Conservation (phyloP, 2,888 invertebrate species). For the Neoitamus cyanurus region DNA sequence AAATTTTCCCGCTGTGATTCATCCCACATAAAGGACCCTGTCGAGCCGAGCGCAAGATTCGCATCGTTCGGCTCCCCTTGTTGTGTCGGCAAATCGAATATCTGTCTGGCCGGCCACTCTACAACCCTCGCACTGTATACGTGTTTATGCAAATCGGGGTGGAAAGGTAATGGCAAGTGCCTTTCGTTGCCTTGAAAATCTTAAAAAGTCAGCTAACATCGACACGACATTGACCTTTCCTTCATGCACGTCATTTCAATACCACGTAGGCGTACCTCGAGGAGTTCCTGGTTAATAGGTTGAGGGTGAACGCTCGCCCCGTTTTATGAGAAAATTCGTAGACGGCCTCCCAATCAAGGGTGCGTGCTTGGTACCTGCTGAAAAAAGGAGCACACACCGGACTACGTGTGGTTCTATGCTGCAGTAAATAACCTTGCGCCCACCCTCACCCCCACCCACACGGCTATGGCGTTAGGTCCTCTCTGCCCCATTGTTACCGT, state of each 20-base stretch:
- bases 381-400: not conserved
- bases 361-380: conserved; percentile 22
- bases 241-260: conserved; percentile 47
- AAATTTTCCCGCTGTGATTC: not conserved
- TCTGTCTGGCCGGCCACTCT: conserved; percentile 25
- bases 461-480: too few species aligned
- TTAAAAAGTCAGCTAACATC: conserved; percentile 34
- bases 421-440: conserved; percentile 26
- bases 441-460: not conserved
- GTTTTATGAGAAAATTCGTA: conserved; percentile 22
- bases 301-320: conserved; percentile 36
- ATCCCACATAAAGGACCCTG: not conserved
- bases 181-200: conserved; percentile 29
- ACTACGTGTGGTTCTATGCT: not conserved
- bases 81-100: conserved; percentile 5
- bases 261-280: conserved; percentile 12
- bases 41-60: not conserved
- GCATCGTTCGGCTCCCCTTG: not conserved
- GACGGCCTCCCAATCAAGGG: conserved; percentile 23
- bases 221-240: conserved; percentile 63
- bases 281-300: conserved; percentile 33
- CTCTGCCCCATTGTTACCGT: not conserved
- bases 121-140: not conserved
- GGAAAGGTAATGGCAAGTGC: not conserved
- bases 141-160: not conserved